These are phyloP conservation scores for Cepphus grylle DNA, from an alignment of 2,113 vertebrate genomes.

Conservation along the genomic window DNA sequence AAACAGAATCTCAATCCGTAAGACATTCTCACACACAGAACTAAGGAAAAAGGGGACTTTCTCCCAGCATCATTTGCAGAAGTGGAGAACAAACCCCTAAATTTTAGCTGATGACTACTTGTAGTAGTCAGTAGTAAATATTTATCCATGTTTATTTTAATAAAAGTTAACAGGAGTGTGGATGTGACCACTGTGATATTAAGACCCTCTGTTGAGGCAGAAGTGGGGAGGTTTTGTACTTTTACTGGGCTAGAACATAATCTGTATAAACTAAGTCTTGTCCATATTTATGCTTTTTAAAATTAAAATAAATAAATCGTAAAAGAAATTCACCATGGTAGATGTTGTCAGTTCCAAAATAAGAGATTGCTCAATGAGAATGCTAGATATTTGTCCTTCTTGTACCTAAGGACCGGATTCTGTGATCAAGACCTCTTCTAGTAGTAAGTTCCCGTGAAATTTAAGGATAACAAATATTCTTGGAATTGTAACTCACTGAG, in stretches of 20 bases:
- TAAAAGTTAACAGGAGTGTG: background rate
- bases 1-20: background rate
- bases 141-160: background rate
- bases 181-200: background rate
- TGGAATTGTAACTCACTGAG: background rate
- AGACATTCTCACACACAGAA: background rate
- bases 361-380: background rate
- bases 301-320: background rate
- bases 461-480: background rate
- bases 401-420: background rate
- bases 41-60: background rate
- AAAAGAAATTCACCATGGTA: background rate
- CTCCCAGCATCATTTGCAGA: background rate
- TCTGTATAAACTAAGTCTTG: background rate
- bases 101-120: background rate
- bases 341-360: background rate
- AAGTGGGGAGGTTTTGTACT: background rate
- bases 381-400: background rate
- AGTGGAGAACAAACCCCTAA: background rate
- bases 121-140: no score
- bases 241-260: background rate
- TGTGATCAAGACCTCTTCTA: background rate
- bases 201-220: background rate
- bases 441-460: background rate
- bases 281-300: background rate